These are phyloP conservation scores for Brachionus manjavacas DNA, from an alignment of 1,140 invertebrate species.

Conservation along the genomic window DNA sequence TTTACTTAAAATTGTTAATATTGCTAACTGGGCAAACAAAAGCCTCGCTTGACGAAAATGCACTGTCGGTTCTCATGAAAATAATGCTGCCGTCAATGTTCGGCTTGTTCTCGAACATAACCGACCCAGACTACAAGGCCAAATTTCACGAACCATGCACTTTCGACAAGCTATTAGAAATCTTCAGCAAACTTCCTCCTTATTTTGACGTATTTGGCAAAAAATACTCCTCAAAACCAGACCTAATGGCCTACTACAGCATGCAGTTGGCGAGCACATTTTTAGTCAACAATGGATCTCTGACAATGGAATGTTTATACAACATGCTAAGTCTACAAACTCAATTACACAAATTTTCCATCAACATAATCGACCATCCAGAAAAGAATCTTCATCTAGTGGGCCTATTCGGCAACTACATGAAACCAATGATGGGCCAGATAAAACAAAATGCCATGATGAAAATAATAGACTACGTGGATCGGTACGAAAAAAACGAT, in stretches of 20 bases:
- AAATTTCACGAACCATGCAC: conserved; percentile 28
- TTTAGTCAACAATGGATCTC: conserved; percentile 31
- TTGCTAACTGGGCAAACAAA: background rate
- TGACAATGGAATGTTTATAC: conserved; percentile 39
- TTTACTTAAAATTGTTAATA: background rate
- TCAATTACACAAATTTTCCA: background rate
- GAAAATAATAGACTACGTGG: conserved; percentile 35
- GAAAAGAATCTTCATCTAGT: conserved; percentile 8
- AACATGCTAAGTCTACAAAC: conserved; percentile 41
- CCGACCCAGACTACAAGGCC: background rate
- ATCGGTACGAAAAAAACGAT: conserved; percentile 35
- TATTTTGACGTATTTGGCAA: conserved; percentile 29
- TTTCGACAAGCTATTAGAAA: conserved; percentile 25
- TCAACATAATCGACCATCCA: conserved; percentile 31
- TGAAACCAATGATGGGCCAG: conserved; percentile 38
- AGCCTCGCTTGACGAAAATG: background rate
- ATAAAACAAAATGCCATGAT: conserved; percentile 39
- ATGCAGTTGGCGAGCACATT: conserved; percentile 39
- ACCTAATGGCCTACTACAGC: conserved; percentile 36
- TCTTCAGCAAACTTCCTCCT: conserved; percentile 30
- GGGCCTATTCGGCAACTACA: conserved; percentile 16
- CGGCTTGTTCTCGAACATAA: conserved; percentile 25
- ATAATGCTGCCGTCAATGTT: conserved; percentile 39
- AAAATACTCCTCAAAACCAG: background rate
- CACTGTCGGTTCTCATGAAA: background rate